These are phyloP conservation scores for Catharus ustulatus DNA, from an alignment of 2,797 vertebrate genomes.

Conservation along the genomic window DNA sequence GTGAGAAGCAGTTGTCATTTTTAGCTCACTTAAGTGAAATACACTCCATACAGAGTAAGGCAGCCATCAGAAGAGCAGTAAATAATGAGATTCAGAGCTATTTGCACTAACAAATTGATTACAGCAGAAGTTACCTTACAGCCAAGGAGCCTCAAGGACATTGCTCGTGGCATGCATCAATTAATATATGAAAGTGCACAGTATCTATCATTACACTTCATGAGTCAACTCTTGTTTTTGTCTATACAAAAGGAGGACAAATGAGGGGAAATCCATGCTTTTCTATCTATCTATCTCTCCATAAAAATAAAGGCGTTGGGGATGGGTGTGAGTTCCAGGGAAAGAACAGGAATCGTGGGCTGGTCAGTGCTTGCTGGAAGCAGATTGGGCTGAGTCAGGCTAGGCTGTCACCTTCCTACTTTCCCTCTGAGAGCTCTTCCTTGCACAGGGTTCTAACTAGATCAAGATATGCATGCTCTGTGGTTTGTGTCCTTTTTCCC, in stretches of 20 bases:
- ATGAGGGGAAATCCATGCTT: neutral
- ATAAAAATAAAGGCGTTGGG: neutral
- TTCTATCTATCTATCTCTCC: neutral
- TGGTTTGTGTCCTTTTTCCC: neutral
- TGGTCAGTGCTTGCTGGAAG: neutral
- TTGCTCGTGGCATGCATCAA: neutral
- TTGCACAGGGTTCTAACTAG: neutral
- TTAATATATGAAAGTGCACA: neutral
- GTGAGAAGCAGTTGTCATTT: constrained; percentile 5
- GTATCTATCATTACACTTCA: neutral
- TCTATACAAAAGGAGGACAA: neutral
- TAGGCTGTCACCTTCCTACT: neutral
- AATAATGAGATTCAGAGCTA: constrained; percentile 12
- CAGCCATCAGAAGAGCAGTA: neutral
- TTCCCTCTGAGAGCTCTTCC: neutral
- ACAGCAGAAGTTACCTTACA: neutral
- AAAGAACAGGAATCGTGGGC: neutral
- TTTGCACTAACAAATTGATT: constrained; percentile 27
- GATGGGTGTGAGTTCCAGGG: neutral
- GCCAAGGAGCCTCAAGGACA: constrained; percentile 9
- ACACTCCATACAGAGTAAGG: neutral
- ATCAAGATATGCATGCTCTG: neutral
- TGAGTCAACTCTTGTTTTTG: neutral
- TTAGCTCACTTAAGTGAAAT: neutral
- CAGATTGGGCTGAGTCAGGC: neutral